Conservation (phyloP, 2,888 invertebrate genomes). For the Petrolisthes manimaculis region DNA sequence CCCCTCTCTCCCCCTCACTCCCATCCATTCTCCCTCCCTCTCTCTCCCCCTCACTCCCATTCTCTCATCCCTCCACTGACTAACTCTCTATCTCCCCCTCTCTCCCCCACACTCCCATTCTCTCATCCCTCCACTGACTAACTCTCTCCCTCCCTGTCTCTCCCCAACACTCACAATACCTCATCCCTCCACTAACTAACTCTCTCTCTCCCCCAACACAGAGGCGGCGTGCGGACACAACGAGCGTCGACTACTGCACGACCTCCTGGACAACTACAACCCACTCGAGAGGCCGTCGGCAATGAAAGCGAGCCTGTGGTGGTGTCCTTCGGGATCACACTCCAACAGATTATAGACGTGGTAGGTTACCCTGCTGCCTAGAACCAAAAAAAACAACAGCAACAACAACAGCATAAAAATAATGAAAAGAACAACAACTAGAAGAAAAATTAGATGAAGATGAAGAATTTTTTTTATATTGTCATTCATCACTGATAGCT, state of each 20-base stretch:
- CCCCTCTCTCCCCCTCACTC: neutral
- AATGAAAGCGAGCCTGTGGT: conserved; percentile 96
- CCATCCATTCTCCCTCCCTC: neutral
- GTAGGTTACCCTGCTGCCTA: conserved; percentile 72
- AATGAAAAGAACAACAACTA: no score
- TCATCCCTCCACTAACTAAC: neutral
- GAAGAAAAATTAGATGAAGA: no score
- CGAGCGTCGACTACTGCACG: conserved; percentile 88
- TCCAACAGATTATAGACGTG: conserved; percentile 98
- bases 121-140: neutral
- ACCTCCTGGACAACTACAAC: conserved; percentile 86
- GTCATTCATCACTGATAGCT: no score
- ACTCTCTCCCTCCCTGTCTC: conserved; percentile 2
- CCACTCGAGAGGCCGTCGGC: conserved; percentile 89
- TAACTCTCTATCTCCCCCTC: neutral
- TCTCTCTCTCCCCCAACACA: conserved; percentile 25
- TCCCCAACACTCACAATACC: neutral
- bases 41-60: neutral
- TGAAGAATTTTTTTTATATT: no score
- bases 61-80: neutral
- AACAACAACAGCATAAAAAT: no score
- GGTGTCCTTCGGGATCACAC: conserved; percentile 95
- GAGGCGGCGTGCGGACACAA: conserved; percentile 77
- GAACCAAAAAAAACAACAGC: conserved; percentile 20
- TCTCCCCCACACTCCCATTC: neutral